Base-by-base conservation (phyloP, 2,888 invertebrate genomes). In the Xestia c-nigrum region DNA sequence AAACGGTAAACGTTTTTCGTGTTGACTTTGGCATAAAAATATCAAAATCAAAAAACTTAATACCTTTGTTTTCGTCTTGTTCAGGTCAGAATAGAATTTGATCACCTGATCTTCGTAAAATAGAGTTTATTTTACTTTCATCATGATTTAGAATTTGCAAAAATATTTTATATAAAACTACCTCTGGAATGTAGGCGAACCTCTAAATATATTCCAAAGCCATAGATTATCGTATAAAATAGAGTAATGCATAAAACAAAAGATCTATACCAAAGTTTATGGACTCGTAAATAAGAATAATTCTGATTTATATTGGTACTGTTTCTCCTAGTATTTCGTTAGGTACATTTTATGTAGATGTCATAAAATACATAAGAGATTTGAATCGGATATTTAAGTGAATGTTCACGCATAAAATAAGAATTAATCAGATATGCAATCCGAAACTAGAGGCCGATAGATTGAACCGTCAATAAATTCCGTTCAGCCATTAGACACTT, bases 301-400 rank as follows among this genome's bases (percentile, higher is more conserved):
- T 47, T 38, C 43, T 55, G 59, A 76, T 78, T 83, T 84, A 76
- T 78, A 63, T 71, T 69, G 12, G 21, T 78, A 72, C 63, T 61
- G 61, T 72, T 80, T 71, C 52, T 71, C 65, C 63, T 73, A 68
- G 69, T 80, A 86, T 79, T 80, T 83, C 61, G 74, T 77, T 76
- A n/a, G n/a, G n/a, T n/a, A 74, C 21, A 76, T 73, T 84, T 70
- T 77, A 72, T 61, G 64, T 67, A 65, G 65, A 70, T 77, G 74
- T 74, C 63, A 83, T 83, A 74, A 85, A 85, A 83, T 75, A 68
- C 76, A 57, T 74, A 72, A 75, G n/a, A 52, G 19, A 77, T 87
- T 79, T 43, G 63, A 71, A 47, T 73, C 52, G 50, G 65, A 55
- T 57, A 67, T 63, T 87, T 72, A 75, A 75, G 71, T 74, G 76